Evolutionary conservation across 2,888 invertebrate genomes (phyloP).

Genomic region (Ephialtes manifestator): DNA sequence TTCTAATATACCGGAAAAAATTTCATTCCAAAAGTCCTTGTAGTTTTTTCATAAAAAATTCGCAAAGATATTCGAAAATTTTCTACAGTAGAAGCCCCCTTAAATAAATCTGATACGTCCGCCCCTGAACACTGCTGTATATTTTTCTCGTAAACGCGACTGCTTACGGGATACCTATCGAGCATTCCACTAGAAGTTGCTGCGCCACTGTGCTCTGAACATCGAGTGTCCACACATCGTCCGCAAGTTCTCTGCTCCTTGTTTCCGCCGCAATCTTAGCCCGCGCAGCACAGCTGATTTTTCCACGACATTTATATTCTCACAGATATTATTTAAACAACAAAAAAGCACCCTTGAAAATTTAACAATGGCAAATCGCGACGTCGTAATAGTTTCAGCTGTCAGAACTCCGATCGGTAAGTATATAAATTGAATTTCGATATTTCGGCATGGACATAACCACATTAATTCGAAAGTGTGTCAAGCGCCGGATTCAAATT

Average conservation of each 20-base stretch:
- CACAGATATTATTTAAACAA: too few species aligned
- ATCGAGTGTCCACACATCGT: background rate
- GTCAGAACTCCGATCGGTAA: constrained; percentile 95
- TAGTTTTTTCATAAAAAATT: background rate
- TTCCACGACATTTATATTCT: background rate
- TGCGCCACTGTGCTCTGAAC: constrained; percentile 28
- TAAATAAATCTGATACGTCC: background rate
- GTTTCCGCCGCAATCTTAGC: constrained; percentile 70
- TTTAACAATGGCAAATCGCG: constrained; percentile 83
- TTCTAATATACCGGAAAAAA: too few species aligned
- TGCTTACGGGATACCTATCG: background rate
- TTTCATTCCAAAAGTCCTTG: background rate
- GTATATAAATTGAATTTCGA: constrained; percentile 71
- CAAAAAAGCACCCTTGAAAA: too few species aligned
- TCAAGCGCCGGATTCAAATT: constrained; percentile 68
- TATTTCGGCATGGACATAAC: constrained; percentile 35
- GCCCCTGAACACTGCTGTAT: constrained; percentile 26
- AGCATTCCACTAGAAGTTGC: background rate
- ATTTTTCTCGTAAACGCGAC: constrained; percentile 5
- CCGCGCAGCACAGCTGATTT: constrained; percentile 58
- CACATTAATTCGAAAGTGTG: constrained; percentile 49
- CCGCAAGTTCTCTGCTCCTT: constrained; percentile 50
- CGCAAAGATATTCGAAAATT: too few species aligned
- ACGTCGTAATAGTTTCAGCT: constrained; percentile 92
- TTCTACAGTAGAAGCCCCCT: too few species aligned